Base-by-base conservation (phyloP, 2,113 vertebrate genomes). In the Camelus dromedarius region DNA sequence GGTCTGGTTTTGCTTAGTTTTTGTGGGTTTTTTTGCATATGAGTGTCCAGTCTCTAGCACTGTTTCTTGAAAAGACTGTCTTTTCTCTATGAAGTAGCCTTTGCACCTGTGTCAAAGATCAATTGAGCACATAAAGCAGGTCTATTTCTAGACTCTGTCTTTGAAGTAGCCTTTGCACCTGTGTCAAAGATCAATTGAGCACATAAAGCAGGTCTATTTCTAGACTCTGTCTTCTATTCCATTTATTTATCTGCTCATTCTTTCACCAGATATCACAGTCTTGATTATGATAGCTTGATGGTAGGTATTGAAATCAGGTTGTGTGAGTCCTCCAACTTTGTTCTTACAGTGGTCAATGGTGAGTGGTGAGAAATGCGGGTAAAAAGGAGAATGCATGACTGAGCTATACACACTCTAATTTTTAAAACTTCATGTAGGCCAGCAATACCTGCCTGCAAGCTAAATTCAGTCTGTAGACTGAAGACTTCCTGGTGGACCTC, bases 41-140 rank as follows among this genome's bases (percentile, higher is more conserved):
- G 26, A 46, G 35, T 56, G 8, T 83, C 67, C 48, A 82, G 30
- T n/a, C 89, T 77, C 87, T 54, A 64, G 60, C 18, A 35, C 70
- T 38, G 32, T 77, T 85, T 93, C 76, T 95, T 95, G 32, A 89
- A 96, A 93, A 91, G 52, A 76, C 18, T 67, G 2, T 72, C 28
- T 90, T 42, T 42, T 42, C 38, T 42, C 38, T 42, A 42, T 42
- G 38, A 42, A 42, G 38, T 42, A 42, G 38, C 38, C 88, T 50
- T 69, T 93, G 60, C 3, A 42, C 54, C 19, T 86, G 20, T 64
- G 56, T 92, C 80, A 83, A 70, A 94, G 64, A 64, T 35, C 30
- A 81, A 72, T 52, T 64, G 80, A 56, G 62, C n/a, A 2, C 1
- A 6, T 15, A 58, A 83, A 91, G 50, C 24, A 2, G 56, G 28